Conservation (phyloP, 2,888 invertebrate species). For the Ochropleura plecta region DNA sequence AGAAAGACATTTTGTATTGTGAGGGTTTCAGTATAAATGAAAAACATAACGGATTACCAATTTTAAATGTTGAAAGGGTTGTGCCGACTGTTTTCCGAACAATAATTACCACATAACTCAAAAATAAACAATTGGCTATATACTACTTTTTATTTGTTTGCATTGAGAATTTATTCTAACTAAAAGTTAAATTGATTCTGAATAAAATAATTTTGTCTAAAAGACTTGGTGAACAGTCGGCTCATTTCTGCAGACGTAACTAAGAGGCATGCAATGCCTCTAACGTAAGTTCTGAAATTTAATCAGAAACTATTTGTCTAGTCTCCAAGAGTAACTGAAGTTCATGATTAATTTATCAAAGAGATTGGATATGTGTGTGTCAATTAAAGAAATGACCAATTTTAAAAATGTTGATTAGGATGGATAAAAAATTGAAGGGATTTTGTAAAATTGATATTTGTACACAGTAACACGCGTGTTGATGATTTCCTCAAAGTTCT, state of each 20-base stretch:
- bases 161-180: slow-evolving; percentile 12
- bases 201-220: slow-evolving; percentile 6
- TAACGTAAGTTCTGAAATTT: slow-evolving; percentile 39
- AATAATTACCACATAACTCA: not conserved
- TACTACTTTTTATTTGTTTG: slow-evolving; percentile 9
- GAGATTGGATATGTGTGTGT: slow-evolving; percentile 66
- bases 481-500: slow-evolving; percentile 49
- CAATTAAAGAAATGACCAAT: slow-evolving; percentile 81
- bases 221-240: slow-evolving; percentile 27
- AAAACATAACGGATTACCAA: slow-evolving; percentile 25
- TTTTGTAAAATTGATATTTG: slow-evolving; percentile 53
- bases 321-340: slow-evolving; percentile 52
- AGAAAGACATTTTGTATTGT: slow-evolving; percentile 69
- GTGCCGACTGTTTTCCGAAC: slow-evolving; percentile 46
- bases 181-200: slow-evolving; percentile 18
- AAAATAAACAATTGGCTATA: not conserved
- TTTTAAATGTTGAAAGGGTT: slow-evolving; percentile 26
- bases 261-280: slow-evolving; percentile 41
- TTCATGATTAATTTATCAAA: slow-evolving; percentile 47
- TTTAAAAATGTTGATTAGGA: slow-evolving; percentile 75
- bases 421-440: slow-evolving; percentile 50
- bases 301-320: slow-evolving; percentile 52
- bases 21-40: slow-evolving; percentile 49
- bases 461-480: slow-evolving; percentile 49
- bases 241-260: slow-evolving; percentile 37